phyloP scores from a whole-genome alignment of 2,797 vertebrate species.

The Balearica regulorum region DNA sequence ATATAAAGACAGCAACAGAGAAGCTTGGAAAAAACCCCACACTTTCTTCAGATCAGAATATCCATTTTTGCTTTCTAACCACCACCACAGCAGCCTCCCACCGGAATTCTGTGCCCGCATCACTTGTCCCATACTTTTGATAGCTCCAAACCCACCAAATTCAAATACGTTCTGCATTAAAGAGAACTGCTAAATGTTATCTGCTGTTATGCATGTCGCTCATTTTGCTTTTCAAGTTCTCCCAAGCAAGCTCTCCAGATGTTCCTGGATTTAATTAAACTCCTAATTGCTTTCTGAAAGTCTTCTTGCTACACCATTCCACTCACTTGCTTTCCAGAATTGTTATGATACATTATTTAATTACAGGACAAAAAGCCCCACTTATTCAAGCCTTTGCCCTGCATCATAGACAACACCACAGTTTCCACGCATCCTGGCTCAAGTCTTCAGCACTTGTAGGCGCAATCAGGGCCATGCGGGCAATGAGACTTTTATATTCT shows the following conservation, averaged over 20 bases:
- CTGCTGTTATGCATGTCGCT: not conserved
- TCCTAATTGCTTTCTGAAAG: conserved; percentile 3
- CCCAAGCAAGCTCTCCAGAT: conserved; percentile 19
- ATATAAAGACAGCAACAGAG: not conserved
- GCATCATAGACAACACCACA: not conserved
- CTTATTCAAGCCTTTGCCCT: not conserved
- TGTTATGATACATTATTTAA: not conserved
- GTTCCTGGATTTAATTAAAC: conserved; percentile 42
- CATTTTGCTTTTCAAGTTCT: conserved; percentile 25
- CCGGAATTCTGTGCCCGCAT: not conserved
- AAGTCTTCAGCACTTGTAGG: not conserved
- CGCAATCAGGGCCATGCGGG: not conserved
- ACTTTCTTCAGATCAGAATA: not conserved
- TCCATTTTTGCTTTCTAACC: not conserved
- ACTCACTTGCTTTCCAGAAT: not conserved
- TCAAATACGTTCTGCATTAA: not conserved
- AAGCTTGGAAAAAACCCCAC: not conserved
- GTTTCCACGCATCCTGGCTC: not conserved
- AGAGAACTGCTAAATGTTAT: not conserved
- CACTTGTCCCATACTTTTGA: not conserved
- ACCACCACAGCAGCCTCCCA: not conserved
- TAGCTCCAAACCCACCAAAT: not conserved
- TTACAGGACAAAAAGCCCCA: not conserved
- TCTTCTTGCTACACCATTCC: not conserved
- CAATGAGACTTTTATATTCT: not conserved